Conservation (phyloP, 2,888 invertebrate species). For the Malthinus flaveolus region DNA sequence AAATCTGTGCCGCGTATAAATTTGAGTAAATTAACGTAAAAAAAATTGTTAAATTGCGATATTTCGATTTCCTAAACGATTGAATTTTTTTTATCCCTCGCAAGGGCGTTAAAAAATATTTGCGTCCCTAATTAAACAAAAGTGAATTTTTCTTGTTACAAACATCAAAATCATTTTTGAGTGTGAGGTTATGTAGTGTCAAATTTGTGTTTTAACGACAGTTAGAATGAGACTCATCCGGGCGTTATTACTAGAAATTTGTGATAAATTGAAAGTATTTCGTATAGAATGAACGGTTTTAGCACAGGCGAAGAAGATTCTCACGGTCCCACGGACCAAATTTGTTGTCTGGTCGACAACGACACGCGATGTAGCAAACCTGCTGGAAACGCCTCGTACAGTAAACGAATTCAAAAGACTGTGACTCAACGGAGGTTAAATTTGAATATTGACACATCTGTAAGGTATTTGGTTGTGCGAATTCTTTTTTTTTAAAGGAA, state of each 20-base stretch:
- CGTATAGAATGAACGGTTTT: slow-evolving; percentile 75
- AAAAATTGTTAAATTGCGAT: no score
- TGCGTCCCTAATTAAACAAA: no score
- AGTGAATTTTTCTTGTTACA: no score
- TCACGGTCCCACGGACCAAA: slow-evolving; percentile 83
- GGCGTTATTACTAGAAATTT: no score
- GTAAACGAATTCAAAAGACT: slow-evolving; percentile 94
- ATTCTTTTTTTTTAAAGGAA: neutral
- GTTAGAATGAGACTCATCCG: no score
- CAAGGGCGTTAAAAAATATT: no score
- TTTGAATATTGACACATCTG: slow-evolving; percentile 80
- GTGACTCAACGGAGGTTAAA: slow-evolving; percentile 89
- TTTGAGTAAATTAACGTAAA: neutral
- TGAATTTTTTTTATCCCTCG: no score
- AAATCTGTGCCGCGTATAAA: neutral
- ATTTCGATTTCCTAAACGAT: no score
- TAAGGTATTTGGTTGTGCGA: slow-evolving; percentile 50
- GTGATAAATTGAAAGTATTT: no score
- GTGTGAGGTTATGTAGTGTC: no score
- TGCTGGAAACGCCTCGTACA: slow-evolving; percentile 94
- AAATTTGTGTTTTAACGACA: no score
- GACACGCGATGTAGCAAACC: slow-evolving; percentile 82
- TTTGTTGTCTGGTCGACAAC: slow-evolving; percentile 91
- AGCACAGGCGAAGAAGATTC: slow-evolving; percentile 92
- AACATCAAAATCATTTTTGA: no score